These are phyloP conservation scores for Drosophila niveifrons DNA, from an alignment of 2,888 invertebrate species.

Conservation along the genomic window DNA sequence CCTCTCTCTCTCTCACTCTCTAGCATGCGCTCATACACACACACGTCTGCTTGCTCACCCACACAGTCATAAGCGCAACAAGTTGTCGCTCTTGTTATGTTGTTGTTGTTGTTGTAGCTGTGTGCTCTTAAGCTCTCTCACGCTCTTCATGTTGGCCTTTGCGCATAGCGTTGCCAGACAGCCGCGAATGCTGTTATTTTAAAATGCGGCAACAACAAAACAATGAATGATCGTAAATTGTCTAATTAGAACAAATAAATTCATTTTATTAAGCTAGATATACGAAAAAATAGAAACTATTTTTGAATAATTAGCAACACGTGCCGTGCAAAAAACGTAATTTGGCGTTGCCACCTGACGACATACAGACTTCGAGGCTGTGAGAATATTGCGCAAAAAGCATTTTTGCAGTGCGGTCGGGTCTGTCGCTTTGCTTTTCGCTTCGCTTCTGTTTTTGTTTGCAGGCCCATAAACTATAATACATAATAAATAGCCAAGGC, in stretches of 20 bases:
- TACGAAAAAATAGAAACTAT: not conserved
- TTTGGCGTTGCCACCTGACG: constrained; percentile 56
- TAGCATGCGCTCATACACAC: constrained; percentile 12
- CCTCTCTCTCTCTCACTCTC: constrained; percentile 25
- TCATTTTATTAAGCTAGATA: constrained; percentile 1
- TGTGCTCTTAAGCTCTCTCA: constrained; percentile 37
- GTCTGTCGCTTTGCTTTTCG: constrained; percentile 23
- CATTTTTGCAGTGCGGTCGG: constrained; percentile 46
- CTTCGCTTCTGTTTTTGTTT: constrained; percentile 51
- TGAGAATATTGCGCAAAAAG: constrained; percentile 68
- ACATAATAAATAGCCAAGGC: constrained; percentile 76
- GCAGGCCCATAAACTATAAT: constrained; percentile 62
- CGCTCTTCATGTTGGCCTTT: constrained; percentile 40
- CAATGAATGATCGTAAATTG: constrained; percentile 16
- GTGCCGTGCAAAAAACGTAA: constrained; percentile 17
- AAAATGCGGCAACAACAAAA: constrained; percentile 9
- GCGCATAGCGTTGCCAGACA: constrained; percentile 67
- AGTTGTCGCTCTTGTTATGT: constrained; percentile 59
- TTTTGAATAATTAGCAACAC: constrained; percentile 27
- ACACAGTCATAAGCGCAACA: constrained; percentile 67
- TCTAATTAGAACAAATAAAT: constrained; percentile 22
- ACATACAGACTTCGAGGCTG: too few relatives aligned
- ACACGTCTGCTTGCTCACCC: constrained; percentile 46
- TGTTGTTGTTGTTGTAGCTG: constrained; percentile 9
- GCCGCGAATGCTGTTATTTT: constrained; percentile 38